Conservation (phyloP, 2,113 vertebrate species). For the Castor canadensis region DNA sequence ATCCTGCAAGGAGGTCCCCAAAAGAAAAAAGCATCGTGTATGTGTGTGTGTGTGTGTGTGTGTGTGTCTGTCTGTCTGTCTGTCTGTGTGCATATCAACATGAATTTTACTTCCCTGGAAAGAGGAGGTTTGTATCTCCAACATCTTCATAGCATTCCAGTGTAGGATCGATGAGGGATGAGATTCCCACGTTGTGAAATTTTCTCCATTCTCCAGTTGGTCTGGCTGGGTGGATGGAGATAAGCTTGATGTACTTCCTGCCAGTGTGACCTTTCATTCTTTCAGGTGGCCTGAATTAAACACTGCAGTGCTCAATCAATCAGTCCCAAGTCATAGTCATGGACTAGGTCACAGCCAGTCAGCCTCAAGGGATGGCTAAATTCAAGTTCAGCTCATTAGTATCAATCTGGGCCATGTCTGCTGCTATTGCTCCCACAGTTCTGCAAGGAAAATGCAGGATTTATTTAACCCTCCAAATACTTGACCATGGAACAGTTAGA, state of each 20-base stretch:
- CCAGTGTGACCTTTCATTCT: neutral
- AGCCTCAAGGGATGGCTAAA: neutral
- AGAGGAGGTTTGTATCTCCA: neutral
- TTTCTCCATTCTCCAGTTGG: neutral
- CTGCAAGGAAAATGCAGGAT: neutral
- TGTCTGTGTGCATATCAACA: neutral
- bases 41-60: neutral
- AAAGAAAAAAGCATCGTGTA: neutral
- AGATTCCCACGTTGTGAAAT: neutral
- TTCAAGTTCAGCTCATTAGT: constrained; percentile 39
- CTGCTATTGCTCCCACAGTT: neutral
- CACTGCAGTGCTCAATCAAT: neutral
- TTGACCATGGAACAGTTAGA: neutral
- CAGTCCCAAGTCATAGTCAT: constrained; percentile 4
- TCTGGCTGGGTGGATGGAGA: neutral
- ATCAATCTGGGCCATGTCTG: neutral
- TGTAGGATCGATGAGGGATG: neutral
- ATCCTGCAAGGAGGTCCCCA: neutral
- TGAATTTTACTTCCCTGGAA: neutral
- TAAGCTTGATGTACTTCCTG: neutral
- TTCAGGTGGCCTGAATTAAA: neutral
- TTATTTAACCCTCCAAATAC: neutral
- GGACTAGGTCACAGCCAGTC: neutral
- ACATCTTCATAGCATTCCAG: neutral
- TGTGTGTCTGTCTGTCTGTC: neutral